Evolutionary conservation across 2,797 vertebrate genomes (phyloP).

Genomic region (Cynopterus sphinx): DNA sequence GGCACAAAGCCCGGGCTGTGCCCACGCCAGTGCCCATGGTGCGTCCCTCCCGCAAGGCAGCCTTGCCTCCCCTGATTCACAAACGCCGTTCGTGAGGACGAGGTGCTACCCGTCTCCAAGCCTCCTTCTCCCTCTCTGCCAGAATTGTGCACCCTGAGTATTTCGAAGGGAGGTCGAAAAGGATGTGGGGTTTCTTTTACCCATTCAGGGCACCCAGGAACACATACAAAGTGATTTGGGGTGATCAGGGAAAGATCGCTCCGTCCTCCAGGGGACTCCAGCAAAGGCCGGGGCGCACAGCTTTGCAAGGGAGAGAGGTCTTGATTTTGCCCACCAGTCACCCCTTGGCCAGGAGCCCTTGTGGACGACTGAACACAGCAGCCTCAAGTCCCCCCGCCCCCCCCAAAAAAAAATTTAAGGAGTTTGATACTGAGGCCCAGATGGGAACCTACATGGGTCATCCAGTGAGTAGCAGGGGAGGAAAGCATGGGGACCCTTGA

Average conservation of each 20-base stretch:
- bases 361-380: background rate
- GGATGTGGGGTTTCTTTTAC: background rate
- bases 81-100: accelerated
- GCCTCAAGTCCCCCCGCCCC: background rate
- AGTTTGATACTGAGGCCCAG: background rate
- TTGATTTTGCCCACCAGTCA: background rate
- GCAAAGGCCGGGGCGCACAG: accelerated
- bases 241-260: background rate
- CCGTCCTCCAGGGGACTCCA: background rate
- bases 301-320: background rate
- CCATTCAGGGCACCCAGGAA: background rate
- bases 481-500: accelerated
- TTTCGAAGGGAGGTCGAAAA: background rate
- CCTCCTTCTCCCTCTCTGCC: accelerated
- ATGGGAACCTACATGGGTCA: background rate
- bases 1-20: accelerated
- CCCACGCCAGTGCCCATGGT: background rate
- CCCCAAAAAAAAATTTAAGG: background rate
- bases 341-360: background rate
- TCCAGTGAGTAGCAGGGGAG: accelerated
- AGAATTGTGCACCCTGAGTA: too few species aligned
- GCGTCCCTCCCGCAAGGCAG: accelerated
- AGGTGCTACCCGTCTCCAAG: accelerated
- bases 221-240: background rate
- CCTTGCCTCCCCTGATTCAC: too few species aligned